Conservation (phyloP, 2,888 invertebrate species). For the Linnaemya vulpina region DNA sequence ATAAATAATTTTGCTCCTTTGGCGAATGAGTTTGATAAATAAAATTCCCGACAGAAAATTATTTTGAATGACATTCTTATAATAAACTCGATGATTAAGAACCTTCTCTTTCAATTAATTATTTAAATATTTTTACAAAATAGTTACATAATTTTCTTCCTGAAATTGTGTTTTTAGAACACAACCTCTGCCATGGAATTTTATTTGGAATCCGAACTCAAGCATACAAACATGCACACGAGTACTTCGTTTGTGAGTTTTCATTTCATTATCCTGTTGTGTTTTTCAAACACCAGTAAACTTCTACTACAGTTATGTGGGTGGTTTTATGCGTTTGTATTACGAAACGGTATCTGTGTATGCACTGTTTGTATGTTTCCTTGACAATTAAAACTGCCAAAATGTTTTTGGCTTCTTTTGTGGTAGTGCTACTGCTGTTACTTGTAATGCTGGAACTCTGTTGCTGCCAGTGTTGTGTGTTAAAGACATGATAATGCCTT, state of each 20-base stretch:
- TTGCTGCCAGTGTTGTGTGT: not conserved
- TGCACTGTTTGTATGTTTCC: not conserved
- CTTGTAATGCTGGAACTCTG: not conserved
- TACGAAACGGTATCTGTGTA: not conserved
- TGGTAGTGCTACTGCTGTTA: too few species aligned
- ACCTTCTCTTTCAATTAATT: not conserved
- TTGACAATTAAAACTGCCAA: slow-evolving; percentile 61
- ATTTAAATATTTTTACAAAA: not conserved
- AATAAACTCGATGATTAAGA: not conserved
- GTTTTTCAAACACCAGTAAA: slow-evolving; percentile 1
- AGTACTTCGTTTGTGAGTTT: slow-evolving; percentile 6
- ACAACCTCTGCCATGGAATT: too few species aligned
- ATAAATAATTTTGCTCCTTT: too few species aligned
- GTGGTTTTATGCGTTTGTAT: not conserved
- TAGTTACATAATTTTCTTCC: not conserved
- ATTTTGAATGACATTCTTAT: not conserved
- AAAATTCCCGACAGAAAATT: not conserved
- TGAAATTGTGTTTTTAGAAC: too few species aligned
- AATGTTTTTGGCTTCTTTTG: slow-evolving; percentile 51
- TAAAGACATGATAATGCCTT: slow-evolving; percentile 47
- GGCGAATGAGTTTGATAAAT: too few species aligned
- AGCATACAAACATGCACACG: not conserved
- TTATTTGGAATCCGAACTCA: not conserved
- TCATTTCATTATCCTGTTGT: slow-evolving; percentile 7
- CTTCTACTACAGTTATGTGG: not conserved